Base-by-base conservation (phyloP, 2,113 vertebrate species). In the Bettongia penicillata region DNA sequence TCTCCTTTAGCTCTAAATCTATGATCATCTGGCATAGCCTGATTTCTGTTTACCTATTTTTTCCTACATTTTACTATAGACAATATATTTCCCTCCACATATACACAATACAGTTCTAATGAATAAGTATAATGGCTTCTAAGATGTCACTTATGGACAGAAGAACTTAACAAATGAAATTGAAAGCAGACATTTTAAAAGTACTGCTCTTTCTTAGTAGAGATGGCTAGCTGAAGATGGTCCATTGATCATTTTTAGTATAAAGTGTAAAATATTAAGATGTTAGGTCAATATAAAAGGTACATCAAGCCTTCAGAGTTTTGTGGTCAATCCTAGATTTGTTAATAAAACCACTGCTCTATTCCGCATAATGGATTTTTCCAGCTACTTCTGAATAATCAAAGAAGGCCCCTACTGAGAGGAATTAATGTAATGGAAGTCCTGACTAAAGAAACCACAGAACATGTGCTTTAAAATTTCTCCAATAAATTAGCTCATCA, bases 51-150 rank as follows among this genome's bases (percentile, higher is more conserved):
- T 47, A 90, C 0, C 9, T 50, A 7, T 90, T 91, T 89, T 51
- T 0, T 1, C 1, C 43, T 47, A 89, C 2, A 10, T 25, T 90
- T 48, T 49, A 57, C 2, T 52, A 3, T 90, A 91, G 43, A 47
- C n/a, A 49, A 23, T 37, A 68, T 68, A 14, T 68, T 43, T 22
- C 14, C 37, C 51, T 95, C 25, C 24, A 49, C 49, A 28, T 1
- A 3, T 61, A 23, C 53, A 53, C 47, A 12, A 0, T 90, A 24
- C 5, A 90, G 25, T 50, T 3, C 68, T 94, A 51, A n/a, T 93
- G 49, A 93, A 53, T 25, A 94, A 95, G 37, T 5, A 93, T 53
- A 93, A 94, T 97, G 93, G n/a, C 96, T 68, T 95, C 91, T 28
- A 95, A 96, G 49, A 90, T 53, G 91, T 7, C 23, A 95, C 8